Evolutionary conservation across 2,888 invertebrate genomes (phyloP).

Genomic region (Apoda limacodes): DNA sequence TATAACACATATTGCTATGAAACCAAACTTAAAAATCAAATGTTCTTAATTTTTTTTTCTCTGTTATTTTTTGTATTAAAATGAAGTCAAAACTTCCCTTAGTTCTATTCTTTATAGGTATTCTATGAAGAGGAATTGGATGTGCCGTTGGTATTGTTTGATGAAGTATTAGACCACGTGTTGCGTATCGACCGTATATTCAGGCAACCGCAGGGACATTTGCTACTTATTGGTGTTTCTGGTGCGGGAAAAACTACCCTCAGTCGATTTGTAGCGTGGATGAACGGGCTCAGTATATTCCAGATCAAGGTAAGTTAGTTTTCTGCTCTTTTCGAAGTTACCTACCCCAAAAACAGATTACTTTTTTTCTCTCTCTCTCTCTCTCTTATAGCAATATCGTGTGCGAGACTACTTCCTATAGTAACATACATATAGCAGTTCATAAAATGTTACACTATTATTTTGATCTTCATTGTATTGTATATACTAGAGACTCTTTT

Average conservation of each 20-base stretch:
- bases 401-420: too few species aligned
- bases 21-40: too few species aligned
- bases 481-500: neutral
- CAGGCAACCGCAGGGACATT: conserved; percentile 98
- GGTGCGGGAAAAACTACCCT: conserved; percentile 99
- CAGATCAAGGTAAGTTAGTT: conserved; percentile 99
- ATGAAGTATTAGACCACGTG: conserved; percentile 99
- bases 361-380: too few species aligned
- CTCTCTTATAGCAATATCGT: too few species aligned
- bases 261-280: conserved; percentile 99
- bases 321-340: too few species aligned
- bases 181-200: conserved; percentile 98
- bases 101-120: conserved; percentile 65
- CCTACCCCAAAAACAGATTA: too few species aligned
- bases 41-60: too few species aligned
- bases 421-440: too few species aligned
- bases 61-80: too few species aligned
- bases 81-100: neutral
- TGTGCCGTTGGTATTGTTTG: conserved; percentile 97
- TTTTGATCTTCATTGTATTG: neutral
- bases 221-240: conserved; percentile 97
- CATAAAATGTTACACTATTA: neutral
- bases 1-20: too few species aligned
- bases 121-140: conserved; percentile 99
- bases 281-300: conserved; percentile 99